A percentile compares a stretch with the other conserved stretches of the same genome.
Evolutionary conservation across 2,797 vertebrate genomes (phyloP).

Genomic region (Sebastes itinus): DNA sequence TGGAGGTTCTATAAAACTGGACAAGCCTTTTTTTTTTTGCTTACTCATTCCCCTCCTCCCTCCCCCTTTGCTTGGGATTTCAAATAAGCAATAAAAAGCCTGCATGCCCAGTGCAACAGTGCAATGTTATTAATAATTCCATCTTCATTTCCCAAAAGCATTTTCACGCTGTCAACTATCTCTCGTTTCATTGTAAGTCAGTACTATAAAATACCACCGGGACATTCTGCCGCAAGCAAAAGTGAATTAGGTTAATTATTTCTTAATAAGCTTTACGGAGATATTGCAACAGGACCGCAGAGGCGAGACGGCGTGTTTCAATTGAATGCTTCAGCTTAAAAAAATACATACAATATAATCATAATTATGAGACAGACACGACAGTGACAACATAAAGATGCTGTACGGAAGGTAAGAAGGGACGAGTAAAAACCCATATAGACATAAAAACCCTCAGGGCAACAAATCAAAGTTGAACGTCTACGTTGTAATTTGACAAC

Average conservation of each 20-base stretch:
- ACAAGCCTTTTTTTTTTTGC: background rate
- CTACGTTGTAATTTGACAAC: constrained; percentile 16
- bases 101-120: constrained; percentile 27
- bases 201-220: constrained; percentile 40
- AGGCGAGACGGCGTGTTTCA: constrained; percentile 38
- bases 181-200: constrained; percentile 48
- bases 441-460: background rate
- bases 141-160: constrained; percentile 62
- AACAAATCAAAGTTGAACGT: constrained; percentile 22
- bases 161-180: constrained; percentile 57
- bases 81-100: constrained; percentile 1
- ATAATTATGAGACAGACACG: background rate
- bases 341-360: background rate
- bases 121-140: constrained; percentile 56
- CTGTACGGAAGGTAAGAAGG: background rate
- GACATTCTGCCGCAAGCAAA: constrained; percentile 49
- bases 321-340: constrained; percentile 31
- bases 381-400: background rate
- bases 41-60: background rate
- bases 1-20: background rate
- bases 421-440: background rate
- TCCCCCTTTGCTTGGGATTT: constrained; percentile 7
- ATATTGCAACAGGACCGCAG: constrained; percentile 44
- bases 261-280: constrained; percentile 68
- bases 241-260: constrained; percentile 75